phyloP scores from a whole-genome alignment of 1,140 invertebrate genomes.

The Lanistes nyassanus region DNA sequence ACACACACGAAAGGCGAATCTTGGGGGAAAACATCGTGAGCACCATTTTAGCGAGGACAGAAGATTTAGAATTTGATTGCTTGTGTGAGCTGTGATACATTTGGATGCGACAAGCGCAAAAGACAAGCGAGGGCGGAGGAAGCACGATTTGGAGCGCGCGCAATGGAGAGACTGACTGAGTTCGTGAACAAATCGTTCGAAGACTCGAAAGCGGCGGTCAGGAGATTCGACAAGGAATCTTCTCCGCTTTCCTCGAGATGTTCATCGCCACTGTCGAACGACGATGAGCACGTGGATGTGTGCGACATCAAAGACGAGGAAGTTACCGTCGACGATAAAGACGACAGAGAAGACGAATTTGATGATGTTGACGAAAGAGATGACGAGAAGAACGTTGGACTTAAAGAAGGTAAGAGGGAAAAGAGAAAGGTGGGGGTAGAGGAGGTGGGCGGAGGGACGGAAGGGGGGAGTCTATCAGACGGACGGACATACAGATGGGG shows the following conservation, averaged over 20 bases:
- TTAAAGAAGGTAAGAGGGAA: not conserved
- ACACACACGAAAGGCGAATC: too few relatives aligned
- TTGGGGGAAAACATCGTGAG: too few relatives aligned
- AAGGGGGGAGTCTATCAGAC: too few relatives aligned
- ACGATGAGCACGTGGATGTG: conserved; percentile 20
- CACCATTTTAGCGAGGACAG: too few relatives aligned
- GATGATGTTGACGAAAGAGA: not conserved
- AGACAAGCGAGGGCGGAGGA: too few relatives aligned
- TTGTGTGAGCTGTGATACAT: too few relatives aligned
- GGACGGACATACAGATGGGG: too few relatives aligned
- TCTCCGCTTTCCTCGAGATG: not conserved
- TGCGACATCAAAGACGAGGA: conserved; percentile 27
- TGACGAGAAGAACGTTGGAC: not conserved
- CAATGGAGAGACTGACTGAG: conserved; percentile 33
- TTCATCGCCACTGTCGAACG: not conserved
- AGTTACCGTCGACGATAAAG: conserved; percentile 15
- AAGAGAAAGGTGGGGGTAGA: too few relatives aligned
- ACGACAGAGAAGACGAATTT: not conserved
- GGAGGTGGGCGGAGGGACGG: too few relatives aligned
- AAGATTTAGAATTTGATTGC: too few relatives aligned
- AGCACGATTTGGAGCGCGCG: not conserved
- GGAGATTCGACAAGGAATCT: not conserved
- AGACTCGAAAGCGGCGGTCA: not conserved
- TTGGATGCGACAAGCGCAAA: too few relatives aligned
- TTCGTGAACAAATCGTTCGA: conserved; percentile 41